phyloP scores from a whole-genome alignment of 2,888 invertebrate species.

The Danaus chrysippus region DNA sequence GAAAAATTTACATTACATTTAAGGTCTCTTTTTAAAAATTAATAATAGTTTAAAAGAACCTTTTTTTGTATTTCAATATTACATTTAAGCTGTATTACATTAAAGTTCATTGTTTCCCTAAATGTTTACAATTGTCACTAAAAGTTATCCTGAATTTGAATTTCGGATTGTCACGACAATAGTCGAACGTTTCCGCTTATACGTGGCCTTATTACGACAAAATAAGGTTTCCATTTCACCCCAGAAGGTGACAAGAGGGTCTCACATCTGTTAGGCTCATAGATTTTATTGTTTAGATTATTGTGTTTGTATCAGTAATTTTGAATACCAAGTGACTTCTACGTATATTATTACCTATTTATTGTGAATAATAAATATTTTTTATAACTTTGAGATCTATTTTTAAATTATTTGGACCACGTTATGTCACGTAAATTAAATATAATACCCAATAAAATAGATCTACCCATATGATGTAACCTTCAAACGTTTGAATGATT shows the following conservation, averaged over 20 bases:
- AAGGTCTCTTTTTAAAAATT: no score
- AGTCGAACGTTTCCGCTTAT: conserved; percentile 28
- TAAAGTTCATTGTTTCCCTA: not conserved
- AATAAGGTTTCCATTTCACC: conserved; percentile 31
- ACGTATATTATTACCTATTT: no score
- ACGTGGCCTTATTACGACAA: conserved; percentile 28
- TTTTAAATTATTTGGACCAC: no score
- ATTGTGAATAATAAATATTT: no score
- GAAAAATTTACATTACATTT: no score
- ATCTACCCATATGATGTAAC: not conserved
- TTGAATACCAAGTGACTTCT: no score
- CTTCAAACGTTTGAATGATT: conserved; percentile 2
- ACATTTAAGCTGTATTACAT: no score
- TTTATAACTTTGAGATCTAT: no score
- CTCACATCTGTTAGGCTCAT: conserved; percentile 30
- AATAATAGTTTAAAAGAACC: no score
- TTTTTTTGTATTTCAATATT: no score
- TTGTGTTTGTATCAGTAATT: conserved; percentile 22
- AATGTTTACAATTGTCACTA: not conserved
- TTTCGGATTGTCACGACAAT: conserved; percentile 29
- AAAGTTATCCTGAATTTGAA: conserved; percentile 27
- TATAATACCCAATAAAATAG: no score
- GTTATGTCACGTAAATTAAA: no score
- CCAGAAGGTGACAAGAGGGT: conserved; percentile 28
- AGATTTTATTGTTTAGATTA: conserved; percentile 28